Percentiles rank a stretch among this genome's conserved stretches.
phyloP scores from a whole-genome alignment of 2,888 invertebrate genomes.

The Zelleria hepariella region DNA sequence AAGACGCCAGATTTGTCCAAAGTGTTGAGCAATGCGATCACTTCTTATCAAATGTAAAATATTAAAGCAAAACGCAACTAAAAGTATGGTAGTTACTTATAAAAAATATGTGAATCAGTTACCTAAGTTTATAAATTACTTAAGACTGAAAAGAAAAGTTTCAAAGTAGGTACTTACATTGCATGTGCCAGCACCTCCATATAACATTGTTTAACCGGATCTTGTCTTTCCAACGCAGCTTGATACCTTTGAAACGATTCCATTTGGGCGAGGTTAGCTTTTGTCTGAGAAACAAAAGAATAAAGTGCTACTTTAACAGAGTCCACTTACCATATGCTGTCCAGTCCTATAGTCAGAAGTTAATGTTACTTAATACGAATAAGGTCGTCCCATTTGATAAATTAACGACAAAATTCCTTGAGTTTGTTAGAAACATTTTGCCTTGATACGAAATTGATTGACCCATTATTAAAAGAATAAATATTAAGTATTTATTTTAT shows the following conservation, averaged over 20 bases:
- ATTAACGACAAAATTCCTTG: conserved; percentile 49
- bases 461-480: conserved; percentile 42
- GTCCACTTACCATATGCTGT: conserved; percentile 45
- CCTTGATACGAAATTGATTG: conserved; percentile 37
- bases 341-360: conserved; percentile 43
- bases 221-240: conserved; percentile 98
- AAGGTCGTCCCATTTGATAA: conserved; percentile 34
- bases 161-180: conserved; percentile 78
- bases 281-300: conserved; percentile 79
- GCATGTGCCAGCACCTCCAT: conserved; percentile 99
- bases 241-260: conserved; percentile 99
- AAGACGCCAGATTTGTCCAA: not conserved
- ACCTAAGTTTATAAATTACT: no score
- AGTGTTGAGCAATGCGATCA: not conserved
- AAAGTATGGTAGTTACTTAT: no score
- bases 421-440: conserved; percentile 49
- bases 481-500: conserved; percentile 14
- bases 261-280: conserved; percentile 99
- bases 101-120: no score
- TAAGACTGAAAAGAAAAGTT: not conserved
- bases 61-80: not conserved
- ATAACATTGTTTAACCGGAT: conserved; percentile 99
- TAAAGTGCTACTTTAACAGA: conserved; percentile 19
- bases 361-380: conserved; percentile 23
- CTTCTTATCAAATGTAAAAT: not conserved